Evolutionary conservation across 2,888 invertebrate species (phyloP).

Genomic region (Eustalomyia histrio): DNA sequence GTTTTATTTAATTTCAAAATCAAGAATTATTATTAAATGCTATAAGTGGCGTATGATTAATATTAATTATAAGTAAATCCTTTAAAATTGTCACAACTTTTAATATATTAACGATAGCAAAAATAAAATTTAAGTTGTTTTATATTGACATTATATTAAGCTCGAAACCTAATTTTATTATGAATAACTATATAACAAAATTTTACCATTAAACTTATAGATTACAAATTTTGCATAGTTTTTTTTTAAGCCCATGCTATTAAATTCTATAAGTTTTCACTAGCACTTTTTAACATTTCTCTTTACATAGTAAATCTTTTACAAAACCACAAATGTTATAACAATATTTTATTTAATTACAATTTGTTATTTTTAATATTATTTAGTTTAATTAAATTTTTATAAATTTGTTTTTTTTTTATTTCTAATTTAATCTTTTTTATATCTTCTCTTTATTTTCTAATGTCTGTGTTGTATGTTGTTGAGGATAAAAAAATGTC

Average conservation of each 20-base stretch:
- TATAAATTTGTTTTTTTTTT: neutral
- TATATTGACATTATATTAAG: neutral
- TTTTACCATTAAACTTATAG: too few relatives aligned
- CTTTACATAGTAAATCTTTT: neutral
- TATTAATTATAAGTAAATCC: neutral
- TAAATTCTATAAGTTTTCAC: too few relatives aligned
- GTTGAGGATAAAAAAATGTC: too few relatives aligned
- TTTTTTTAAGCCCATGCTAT: too few relatives aligned
- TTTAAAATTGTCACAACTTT: neutral
- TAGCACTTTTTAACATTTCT: neutral
- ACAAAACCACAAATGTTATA: neutral
- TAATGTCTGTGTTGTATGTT: neutral
- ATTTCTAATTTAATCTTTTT: neutral
- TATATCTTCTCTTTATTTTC: neutral
- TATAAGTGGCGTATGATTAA: neutral
- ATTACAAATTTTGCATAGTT: too few relatives aligned
- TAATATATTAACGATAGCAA: neutral
- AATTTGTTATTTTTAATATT: neutral
- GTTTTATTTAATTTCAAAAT: too few relatives aligned
- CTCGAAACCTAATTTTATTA: too few relatives aligned
- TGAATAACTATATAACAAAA: too few relatives aligned
- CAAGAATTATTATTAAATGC: too few relatives aligned
- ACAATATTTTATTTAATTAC: neutral
- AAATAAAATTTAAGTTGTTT: neutral
- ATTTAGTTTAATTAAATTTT: constrained; percentile 1